Evolutionary conservation across 2,888 invertebrate genomes (phyloP).

Genomic region (Amiota minor): DNA sequence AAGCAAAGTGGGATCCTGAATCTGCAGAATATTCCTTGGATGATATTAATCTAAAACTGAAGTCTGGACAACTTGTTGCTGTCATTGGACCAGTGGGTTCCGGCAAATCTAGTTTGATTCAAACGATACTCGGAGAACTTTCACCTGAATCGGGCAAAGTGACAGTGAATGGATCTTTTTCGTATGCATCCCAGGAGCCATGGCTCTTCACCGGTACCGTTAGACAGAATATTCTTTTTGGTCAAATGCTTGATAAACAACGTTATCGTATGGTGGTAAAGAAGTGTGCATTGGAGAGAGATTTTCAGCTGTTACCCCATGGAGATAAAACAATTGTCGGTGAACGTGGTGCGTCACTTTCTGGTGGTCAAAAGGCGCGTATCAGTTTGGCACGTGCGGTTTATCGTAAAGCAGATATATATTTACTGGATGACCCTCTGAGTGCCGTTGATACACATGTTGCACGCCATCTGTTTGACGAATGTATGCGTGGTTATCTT

Average conservation of each 20-base stretch:
- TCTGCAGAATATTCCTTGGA: slow-evolving; percentile 80
- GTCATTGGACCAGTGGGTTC: slow-evolving; percentile 83
- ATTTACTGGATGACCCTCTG: slow-evolving; percentile 91
- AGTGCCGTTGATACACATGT: slow-evolving; percentile 94
- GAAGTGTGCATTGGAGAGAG: slow-evolving; percentile 75
- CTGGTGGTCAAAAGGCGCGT: slow-evolving; percentile 91
- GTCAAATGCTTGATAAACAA: slow-evolving; percentile 76
- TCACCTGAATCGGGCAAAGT: slow-evolving; percentile 75
- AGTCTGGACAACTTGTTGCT: slow-evolving; percentile 79
- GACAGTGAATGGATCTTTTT: slow-evolving; percentile 77
- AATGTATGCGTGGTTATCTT: slow-evolving; percentile 74
- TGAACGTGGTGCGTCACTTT: slow-evolving; percentile 87
- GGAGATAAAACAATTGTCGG: slow-evolving; percentile 82
- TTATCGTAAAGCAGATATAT: slow-evolving; percentile 89
- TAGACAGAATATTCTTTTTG: slow-evolving; percentile 78
- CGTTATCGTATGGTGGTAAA: slow-evolving; percentile 77
- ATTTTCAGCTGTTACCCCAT: slow-evolving; percentile 76
- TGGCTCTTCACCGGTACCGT: slow-evolving; percentile 85
- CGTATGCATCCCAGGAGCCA: slow-evolving; percentile 88
- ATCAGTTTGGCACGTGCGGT: slow-evolving; percentile 91
- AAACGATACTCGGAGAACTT: slow-evolving; percentile 76
- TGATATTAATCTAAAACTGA: slow-evolving; percentile 78
- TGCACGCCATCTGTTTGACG: slow-evolving; percentile 89
- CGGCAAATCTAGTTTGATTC: slow-evolving; percentile 78
- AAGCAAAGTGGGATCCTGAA: slow-evolving; percentile 80